Evolutionary conservation across 2,888 invertebrate species (phyloP), one percentile per base, ranked within the genome.

Genomic region (Poecilobothrus nobilitatus): DNA sequence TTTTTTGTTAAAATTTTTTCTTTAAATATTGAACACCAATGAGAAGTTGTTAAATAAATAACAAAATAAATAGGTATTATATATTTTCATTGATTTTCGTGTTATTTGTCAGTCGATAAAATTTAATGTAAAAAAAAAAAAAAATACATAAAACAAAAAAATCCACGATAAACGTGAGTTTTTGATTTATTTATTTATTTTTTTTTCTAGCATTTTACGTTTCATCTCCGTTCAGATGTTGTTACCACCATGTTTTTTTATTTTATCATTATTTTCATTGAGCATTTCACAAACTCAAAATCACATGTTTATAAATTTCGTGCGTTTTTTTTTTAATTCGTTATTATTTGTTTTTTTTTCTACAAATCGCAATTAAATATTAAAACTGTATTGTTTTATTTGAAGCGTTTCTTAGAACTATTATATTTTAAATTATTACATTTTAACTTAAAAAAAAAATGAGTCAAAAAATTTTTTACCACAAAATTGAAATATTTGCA

Each of bases 151-250:
- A 8, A 8, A 37, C 37, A 37, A 37, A 53, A 44, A 53, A 53
- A 53, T 53, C 15, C 53, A 53, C 53, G 53, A 53, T 53, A 18
- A 53, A 53, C 53, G 53, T 53, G 53, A 53, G 53, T 53, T 53
- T 53, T 53, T 15, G 53, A 53, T 53, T 53, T 53, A 53, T 18
- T 53, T n/a, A n/a, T n/a, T n/a, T n/a, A n/a, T n/a, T n/a, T n/a
- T n/a, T 18, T 37, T 18, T 53, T 18, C 18, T 12, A 12, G 15
- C 15, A 53, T 53, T 53, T 8, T 41, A 41, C 41, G 15, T 41
- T 53, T 53, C 18, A 18, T 37, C 12, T 37, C 12, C 37, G 8
- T 7, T 37, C 27, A 12, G 1, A 12, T 53, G 18, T 53, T 53
- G 7, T 18, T 53, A 15, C 15, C 53, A 53, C 18, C 53, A 15